Evolutionary conservation across 2,113 vertebrate genomes (phyloP).

Genomic region (Bolborhynchus lineola): DNA sequence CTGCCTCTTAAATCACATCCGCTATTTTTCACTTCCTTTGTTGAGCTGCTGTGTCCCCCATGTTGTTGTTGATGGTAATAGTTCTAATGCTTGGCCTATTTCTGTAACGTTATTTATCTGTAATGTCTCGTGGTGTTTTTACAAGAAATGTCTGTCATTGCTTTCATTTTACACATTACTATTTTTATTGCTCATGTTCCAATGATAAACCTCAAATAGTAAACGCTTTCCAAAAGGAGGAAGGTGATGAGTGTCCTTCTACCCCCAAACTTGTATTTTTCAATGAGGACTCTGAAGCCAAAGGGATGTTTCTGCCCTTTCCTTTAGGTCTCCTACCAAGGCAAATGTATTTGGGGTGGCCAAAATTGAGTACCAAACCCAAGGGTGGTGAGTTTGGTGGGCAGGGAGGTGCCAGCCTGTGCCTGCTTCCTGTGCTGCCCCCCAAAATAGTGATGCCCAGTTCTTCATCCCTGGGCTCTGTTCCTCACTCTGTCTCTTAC

Average conservation of each 20-base stretch:
- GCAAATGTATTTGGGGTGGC: not conserved
- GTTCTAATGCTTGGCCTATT: slow-evolving; percentile 11
- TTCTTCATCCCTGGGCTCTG: not conserved
- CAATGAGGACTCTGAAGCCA: accelerated
- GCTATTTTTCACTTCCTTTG: slow-evolving; percentile 41
- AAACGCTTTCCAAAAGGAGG: not conserved
- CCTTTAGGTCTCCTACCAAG: not conserved
- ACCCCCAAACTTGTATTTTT: not conserved
- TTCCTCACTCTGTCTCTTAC: not conserved
- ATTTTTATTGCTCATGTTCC: not conserved
- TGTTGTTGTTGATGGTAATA: slow-evolving; percentile 7
- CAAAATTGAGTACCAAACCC: accelerated
- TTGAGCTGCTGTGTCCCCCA: not conserved
- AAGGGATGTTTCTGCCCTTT: not conserved
- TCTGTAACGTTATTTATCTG: not conserved
- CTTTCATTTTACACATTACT: not conserved
- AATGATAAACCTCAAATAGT: not conserved
- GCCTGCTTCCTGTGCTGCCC: not conserved
- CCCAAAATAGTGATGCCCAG: accelerated
- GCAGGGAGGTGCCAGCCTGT: not conserved
- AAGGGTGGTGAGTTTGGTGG: not conserved
- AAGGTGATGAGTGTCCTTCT: not conserved
- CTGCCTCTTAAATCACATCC: slow-evolving; percentile 54
- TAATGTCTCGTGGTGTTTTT: not conserved
- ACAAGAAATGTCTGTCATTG: not conserved